Evolutionary conservation across 2,113 vertebrate species (phyloP), one percentile per base, ranked within the genome.

Genomic region (Rallus limicola): DNA sequence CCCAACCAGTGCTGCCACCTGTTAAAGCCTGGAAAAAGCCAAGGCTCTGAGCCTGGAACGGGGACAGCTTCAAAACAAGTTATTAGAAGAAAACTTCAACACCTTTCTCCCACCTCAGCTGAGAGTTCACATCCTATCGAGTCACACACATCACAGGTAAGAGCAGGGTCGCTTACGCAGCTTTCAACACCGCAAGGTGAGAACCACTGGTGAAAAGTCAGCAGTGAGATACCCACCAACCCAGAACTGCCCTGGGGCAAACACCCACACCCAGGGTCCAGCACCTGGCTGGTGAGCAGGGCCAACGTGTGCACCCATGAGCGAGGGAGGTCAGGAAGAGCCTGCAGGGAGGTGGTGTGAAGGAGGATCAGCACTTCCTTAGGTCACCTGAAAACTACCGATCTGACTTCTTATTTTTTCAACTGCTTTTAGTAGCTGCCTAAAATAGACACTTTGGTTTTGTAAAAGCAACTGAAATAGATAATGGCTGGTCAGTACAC

Each of bases 231-330:
- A 7, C 16, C 29, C 40, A 46, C 12, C 62, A 60, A n/a, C 4
- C 5, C 40, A 65, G 72, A 69, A 19, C 33, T 50, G 80, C 68
- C 52, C 80, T 0, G 3, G 40, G 40, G 68, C 55, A 80, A 60
- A 71, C 3, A 1, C 33, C 4, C 2, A 53, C 34, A 53, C 18
- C 50, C 0, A 0, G 59, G 44, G 24, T n/a, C 1, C 0, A 58
- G 68, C 85, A 65, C 19, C 63, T 10, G 0, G n/a, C 18, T 29
- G 2, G 53, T 19, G 33, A 62, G 34, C 5, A 1, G 33, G 60
- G 63, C 62, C 48, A 64, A 64, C 2, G 3, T 0, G 0, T 25
- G 38, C 7, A 19, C 15, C 31, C 2, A 1, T 0, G 0, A 55
- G 64, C 0, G 3, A 78, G 53, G 8, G 15, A 91, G 26, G 62